Evolutionary conservation across 2,888 invertebrate genomes (phyloP), one percentile per base, ranked within the genome.

Genomic region (Drosophila mimica): DNA sequence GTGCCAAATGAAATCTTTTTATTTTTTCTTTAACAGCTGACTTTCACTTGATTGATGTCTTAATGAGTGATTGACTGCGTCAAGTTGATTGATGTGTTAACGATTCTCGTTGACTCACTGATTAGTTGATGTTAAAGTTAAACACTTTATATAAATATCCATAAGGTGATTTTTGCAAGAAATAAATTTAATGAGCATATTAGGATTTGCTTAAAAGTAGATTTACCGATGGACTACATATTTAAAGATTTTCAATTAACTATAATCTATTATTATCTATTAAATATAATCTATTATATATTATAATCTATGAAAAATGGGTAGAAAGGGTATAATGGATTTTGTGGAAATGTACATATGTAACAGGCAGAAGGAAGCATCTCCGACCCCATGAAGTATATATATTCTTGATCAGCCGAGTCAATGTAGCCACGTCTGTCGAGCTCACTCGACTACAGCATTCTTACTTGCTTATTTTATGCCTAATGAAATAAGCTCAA

Each of bases 1-100:
- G 15, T 30, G 9, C 8, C 20, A 63, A 34, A 33, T 33, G 7
- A 38, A 28, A 56, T 30, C 25, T 43, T 28, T 20, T 33, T 62
- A 34, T 31, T 31, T 13, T 56, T 25, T 7, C 25, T n/a, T 28
- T 36, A 11, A 13, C 9, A 40, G 13, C 15, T 60, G 15, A 33
- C 25, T 31, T 30, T 3, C 4, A 36, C 0, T 49, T 54, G 79
- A 78, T 76, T 76, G 79, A 73, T 78, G 48, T 20, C 51, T 43
- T 77, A 31, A 40, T 65, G 33, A 13, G 17, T 28, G 46, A 46
- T 31, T 49, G 9, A 31, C 13, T 51, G 3, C 48, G 48, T 53
- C 68, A 1, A 33, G n/a, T 75, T 61, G 70, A 75, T 75, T 68
- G 74, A 74, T 74, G 61, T 53, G 25, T 20, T 54, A 70, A 54